Evolutionary conservation across 2,113 vertebrate species (phyloP).

Genomic region (Syngnathoides biaculeatus): DNA sequence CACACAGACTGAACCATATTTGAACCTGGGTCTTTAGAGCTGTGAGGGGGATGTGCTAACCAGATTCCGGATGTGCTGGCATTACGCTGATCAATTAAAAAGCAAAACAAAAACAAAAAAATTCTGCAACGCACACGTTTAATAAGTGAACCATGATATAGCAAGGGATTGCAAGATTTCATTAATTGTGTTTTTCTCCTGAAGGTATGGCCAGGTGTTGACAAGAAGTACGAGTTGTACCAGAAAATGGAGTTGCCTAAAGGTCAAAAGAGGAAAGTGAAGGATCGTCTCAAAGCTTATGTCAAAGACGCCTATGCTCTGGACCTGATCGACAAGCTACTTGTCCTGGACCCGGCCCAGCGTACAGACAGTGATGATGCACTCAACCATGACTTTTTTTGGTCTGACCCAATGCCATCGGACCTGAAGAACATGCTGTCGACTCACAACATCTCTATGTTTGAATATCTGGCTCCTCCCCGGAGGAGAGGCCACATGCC

Average conservation of each 20-base stretch:
- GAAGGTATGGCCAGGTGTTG: conserved; percentile 91
- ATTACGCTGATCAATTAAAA: no score
- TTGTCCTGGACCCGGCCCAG: conserved; percentile 91
- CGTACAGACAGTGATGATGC: conserved; percentile 93
- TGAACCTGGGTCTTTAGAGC: no score
- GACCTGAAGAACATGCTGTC: conserved; percentile 99
- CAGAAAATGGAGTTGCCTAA: conserved; percentile 96
- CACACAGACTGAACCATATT: no score
- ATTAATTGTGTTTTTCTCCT: neutral
- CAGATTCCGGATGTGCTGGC: no score
- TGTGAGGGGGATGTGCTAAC: no score
- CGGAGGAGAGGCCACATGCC: conserved; percentile 91
- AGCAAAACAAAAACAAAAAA: no score
- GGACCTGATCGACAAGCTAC: conserved; percentile 93
- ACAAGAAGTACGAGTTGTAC: conserved; percentile 93
- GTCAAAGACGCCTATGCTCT: conserved; percentile 93
- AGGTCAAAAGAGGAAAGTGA: conserved; percentile 96
- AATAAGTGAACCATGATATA: no score
- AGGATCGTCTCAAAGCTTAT: conserved; percentile 95
- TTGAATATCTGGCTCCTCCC: conserved; percentile 93
- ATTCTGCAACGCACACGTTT: no score
- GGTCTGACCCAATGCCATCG: conserved; percentile 98
- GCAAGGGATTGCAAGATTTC: neutral
- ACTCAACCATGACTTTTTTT: conserved; percentile 98
- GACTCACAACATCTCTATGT: conserved; percentile 98